Conservation (phyloP, 1,140 invertebrate species). For the Ips typographus region DNA sequence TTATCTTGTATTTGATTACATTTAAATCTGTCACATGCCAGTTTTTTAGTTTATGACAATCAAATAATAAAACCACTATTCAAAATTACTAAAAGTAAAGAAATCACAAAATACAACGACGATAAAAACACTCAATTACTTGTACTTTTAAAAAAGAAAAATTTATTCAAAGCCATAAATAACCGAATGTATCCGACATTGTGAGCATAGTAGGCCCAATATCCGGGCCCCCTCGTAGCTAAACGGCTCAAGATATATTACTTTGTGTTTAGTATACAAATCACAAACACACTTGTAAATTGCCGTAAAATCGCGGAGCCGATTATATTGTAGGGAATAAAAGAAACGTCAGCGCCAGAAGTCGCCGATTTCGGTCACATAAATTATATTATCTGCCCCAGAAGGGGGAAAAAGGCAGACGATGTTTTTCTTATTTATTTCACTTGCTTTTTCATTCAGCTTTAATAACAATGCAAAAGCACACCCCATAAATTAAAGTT, state of each 20-base stretch:
- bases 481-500: not conserved
- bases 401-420: constrained; percentile 7
- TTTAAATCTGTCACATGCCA: no score
- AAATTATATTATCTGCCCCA: constrained; percentile 32
- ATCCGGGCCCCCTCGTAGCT: constrained; percentile 14
- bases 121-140: no score
- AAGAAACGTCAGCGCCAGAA: constrained; percentile 38
- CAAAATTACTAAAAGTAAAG: no score
- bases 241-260: constrained; percentile 42
- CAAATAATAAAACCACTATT: no score
- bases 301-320: constrained; percentile 37
- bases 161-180: no score
- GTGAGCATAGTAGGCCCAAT: constrained; percentile 11
- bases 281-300: constrained; percentile 40
- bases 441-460: constrained; percentile 7
- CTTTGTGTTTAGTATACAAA: constrained; percentile 43
- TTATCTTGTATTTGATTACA: no score
- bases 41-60: no score
- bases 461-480: not conserved
- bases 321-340: constrained; percentile 38
- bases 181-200: no score
- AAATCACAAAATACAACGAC: no score
- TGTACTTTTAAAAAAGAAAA: not conserved
- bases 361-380: constrained; percentile 39
- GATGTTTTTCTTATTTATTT: constrained; percentile 26